Evolutionary conservation across 2,113 vertebrate genomes (phyloP).

Genomic region (Pelecanus crispus): DNA sequence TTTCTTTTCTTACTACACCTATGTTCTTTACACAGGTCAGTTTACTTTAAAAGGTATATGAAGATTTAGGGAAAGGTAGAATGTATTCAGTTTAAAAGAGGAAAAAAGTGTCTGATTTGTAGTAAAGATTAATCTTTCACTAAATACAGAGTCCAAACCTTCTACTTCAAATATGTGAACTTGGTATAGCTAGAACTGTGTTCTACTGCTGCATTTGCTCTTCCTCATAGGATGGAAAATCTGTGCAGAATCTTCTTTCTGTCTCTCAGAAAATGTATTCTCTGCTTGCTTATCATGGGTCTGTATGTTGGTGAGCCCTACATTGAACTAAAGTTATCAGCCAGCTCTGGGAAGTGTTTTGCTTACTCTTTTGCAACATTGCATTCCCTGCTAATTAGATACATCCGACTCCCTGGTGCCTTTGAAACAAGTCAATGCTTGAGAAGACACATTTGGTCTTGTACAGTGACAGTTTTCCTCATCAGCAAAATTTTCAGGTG

Average conservation of each 20-base stretch:
- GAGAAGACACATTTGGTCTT: constrained; percentile 56
- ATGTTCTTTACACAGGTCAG: background rate
- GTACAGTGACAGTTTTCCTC: constrained; percentile 1
- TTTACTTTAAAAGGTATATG: background rate
- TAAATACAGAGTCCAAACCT: background rate
- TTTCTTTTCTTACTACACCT: background rate
- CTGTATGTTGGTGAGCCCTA: background rate
- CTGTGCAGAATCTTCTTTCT: background rate
- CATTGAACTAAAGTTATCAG: constrained; percentile 11
- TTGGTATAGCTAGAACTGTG: background rate
- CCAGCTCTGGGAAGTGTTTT: constrained; percentile 45
- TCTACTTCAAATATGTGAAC: background rate
- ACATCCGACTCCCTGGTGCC: constrained; percentile 56
- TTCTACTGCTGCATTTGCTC: background rate
- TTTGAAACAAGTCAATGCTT: constrained; percentile 42
- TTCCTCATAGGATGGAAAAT: background rate
- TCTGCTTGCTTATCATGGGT: background rate
- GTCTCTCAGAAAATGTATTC: background rate
- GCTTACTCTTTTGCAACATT: constrained; percentile 60
- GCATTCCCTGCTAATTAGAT: constrained; percentile 67
- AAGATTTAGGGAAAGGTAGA: background rate
- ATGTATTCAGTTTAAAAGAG: background rate
- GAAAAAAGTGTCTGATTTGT: background rate
- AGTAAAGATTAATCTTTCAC: background rate
- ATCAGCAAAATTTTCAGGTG: constrained; percentile 42